Evolutionary conservation across 2,888 invertebrate species (phyloP).

Genomic region (Heliconius ethilla): DNA sequence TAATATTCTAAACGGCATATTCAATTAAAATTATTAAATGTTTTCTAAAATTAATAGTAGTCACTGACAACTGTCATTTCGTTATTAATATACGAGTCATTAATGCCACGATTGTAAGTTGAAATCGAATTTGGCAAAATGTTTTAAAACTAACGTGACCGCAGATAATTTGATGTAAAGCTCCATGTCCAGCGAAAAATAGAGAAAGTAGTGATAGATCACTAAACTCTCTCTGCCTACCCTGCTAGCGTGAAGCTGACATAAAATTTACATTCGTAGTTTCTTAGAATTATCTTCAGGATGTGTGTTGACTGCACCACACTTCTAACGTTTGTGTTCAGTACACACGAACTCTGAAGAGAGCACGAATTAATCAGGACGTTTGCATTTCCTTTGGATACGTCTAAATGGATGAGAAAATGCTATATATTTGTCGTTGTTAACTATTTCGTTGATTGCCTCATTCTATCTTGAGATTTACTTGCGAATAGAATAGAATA

Average conservation of each 20-base stretch:
- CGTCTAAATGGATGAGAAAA: constrained; percentile 33
- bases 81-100: no score
- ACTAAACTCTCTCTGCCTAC: no score
- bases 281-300: neutral
- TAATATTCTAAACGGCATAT: neutral
- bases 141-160: no score
- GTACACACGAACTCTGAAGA: constrained; percentile 19
- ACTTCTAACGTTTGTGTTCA: constrained; percentile 19
- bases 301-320: constrained; percentile 15
- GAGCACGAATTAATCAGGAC: constrained; percentile 34
- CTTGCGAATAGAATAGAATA: constrained; percentile 29
- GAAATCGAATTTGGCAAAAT: no score
- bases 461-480: constrained; percentile 9
- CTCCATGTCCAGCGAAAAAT: no score
- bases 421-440: constrained; percentile 24
- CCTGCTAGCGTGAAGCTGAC: no score
- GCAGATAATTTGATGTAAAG: no score
- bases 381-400: constrained; percentile 32
- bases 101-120: no score
- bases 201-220: no score
- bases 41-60: no score
- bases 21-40: neutral
- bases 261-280: neutral
- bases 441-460: constrained; percentile 26
- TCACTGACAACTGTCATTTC: no score